Base-by-base conservation (phyloP, 2,113 vertebrate genomes). In the Hemibagrus wyckioides region DNA sequence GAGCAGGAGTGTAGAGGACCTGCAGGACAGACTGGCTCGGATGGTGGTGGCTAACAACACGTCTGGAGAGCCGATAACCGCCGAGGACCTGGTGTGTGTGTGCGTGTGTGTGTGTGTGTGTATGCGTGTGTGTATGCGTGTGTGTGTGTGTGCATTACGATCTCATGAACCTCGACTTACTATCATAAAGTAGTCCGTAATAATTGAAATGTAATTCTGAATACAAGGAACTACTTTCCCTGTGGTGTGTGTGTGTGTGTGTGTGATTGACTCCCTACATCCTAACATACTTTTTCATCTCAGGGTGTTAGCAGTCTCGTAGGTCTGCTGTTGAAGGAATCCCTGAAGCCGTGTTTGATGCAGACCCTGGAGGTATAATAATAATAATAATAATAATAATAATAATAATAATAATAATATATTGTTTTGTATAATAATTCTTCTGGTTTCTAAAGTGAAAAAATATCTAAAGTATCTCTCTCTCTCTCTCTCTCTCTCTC, bases 261-360 rank as follows among this genome's bases (percentile, higher is more conserved):
- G 48, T 81, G 63, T 69, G 41, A 6, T 9, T 33, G n/a, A n/a
- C n/a, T n/a, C n/a, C n/a, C n/a, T 85, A 87, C 59, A 63, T 83
- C 30, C 75, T 65, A 36, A n/a, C n/a, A 13, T 69, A 6, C 14
- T 63, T 80, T 89, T 7, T 75, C n/a, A 33, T 85, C 48, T 44
- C 28, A 97, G 97, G 96, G 96, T n/a, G 95, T 97, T 71, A 96
- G 96, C 23, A 95, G 95, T 14, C 96, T 95, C 0, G 54, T 97
- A 91, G 91, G 95, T 0, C 94, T 96, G 82, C 92, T 97, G 71
- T 96, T 97, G 96, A 96, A 94, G 91, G 96, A 97, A 21, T 94
- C 96, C 3, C 73, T 97, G 89, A 97, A 97, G 76, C 97, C 97
- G 73, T 96, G 96, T 80, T 94, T 97, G 89, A 97, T 97, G 96